A percentile compares a stretch with the other conserved stretches of the same genome.
Evolutionary conservation across 1,140 invertebrate genomes (phyloP).

Genomic region (Eupristina koningsbergeri): DNA sequence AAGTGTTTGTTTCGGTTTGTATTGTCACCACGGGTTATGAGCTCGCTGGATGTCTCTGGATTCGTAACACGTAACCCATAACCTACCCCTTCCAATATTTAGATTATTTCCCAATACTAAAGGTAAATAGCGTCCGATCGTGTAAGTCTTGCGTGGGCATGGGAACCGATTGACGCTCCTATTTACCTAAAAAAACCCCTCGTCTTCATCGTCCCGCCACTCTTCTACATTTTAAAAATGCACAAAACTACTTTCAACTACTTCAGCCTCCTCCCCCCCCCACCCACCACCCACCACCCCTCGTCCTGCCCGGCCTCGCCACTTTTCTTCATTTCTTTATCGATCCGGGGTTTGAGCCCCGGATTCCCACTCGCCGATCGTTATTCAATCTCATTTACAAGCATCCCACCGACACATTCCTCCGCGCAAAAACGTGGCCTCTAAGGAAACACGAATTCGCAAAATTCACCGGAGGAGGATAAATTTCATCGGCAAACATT

Average conservation of each 20-base stretch:
- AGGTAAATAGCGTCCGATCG: constrained; percentile 51
- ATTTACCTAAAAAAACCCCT: not conserved
- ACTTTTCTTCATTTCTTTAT: no score
- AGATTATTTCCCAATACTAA: constrained; percentile 52
- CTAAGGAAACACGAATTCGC: not conserved
- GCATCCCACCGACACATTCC: not conserved
- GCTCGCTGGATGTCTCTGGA: constrained; percentile 52
- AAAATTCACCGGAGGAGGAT: constrained; percentile 5
- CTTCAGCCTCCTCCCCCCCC: no score
- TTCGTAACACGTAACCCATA: constrained; percentile 42
- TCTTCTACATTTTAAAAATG: no score
- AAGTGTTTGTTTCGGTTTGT: constrained; percentile 75
- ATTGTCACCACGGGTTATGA: constrained; percentile 73
- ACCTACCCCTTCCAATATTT: constrained; percentile 42
- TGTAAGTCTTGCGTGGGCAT: constrained; percentile 43
- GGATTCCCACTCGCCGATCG: no score
- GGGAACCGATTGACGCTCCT: constrained; percentile 35
- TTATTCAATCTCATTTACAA: not conserved
- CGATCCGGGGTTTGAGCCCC: no score
- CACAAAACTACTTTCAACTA: no score
- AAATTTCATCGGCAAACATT: constrained; percentile 38
- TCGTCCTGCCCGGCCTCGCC: no score
- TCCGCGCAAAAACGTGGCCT: not conserved
- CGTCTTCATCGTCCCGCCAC: constrained; percentile 7
- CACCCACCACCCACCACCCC: no score